These are phyloP conservation scores for Turritopsis rubra DNA, from an alignment of 30 jellyfish, hydroid and myxozoan genomes.

Conservation along the genomic window DNA sequence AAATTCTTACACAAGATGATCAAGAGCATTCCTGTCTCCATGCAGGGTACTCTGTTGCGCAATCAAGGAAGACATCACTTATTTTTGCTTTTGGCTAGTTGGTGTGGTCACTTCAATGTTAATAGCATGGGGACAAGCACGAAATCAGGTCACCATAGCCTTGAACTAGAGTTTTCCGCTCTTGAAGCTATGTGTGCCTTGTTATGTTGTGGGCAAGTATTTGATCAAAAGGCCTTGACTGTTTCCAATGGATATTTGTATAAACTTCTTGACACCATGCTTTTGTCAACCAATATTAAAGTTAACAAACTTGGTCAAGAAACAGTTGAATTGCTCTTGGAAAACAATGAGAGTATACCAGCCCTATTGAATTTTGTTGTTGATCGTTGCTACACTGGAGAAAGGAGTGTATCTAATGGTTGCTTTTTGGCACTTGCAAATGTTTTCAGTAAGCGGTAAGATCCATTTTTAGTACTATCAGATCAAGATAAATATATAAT, in stretches of 20 bases:
- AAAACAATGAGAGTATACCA: conserved; percentile 91
- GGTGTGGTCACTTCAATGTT: conserved; percentile 97
- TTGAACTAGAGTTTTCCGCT: conserved; percentile 92
- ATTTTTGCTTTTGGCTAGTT: conserved; percentile 88
- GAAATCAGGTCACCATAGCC: conserved; percentile 61
- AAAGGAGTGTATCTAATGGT: conserved; percentile 85
- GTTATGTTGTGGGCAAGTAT: conserved; percentile 97
- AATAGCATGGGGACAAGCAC: conserved; percentile 78
- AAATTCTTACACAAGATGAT: conserved; percentile 87
- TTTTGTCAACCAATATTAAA: conserved; percentile 72
- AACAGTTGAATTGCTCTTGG: conserved; percentile 88
- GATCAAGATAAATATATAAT: not conserved
- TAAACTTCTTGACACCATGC: conserved; percentile 87
- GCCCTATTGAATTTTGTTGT: conserved; percentile 89
- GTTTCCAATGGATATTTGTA: conserved; percentile 96
- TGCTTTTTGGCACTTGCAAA: conserved; percentile 93
- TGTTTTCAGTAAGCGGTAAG: conserved; percentile 89
- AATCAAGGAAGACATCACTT: conserved; percentile 89
- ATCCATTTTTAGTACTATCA: not conserved
- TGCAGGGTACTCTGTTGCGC: conserved; percentile 69
- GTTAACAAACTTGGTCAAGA: conserved; percentile 91
- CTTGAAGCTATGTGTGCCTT: conserved; percentile 98
- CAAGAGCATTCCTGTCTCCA: conserved; percentile 75
- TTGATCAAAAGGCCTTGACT: conserved; percentile 91
- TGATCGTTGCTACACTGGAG: conserved; percentile 93